Evolutionary conservation across 2,113 vertebrate genomes (phyloP).

Genomic region (Sminthopsis crassicaudata): DNA sequence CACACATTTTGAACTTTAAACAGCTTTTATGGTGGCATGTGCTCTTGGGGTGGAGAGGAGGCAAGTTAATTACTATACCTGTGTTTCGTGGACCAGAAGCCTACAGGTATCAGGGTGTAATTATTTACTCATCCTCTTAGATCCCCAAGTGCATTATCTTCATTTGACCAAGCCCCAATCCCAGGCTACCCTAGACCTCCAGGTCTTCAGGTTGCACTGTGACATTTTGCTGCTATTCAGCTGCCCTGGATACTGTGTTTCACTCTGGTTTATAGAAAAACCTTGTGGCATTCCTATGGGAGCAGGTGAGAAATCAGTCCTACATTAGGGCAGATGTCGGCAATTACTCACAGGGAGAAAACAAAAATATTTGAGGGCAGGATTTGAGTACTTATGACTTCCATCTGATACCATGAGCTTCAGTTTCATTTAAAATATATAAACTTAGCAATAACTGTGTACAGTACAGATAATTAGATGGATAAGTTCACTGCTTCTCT

Average conservation of each 20-base stretch:
- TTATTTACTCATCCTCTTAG: neutral
- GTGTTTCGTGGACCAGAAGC: neutral
- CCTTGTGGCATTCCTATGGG: neutral
- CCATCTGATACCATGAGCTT: neutral
- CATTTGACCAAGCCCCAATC: neutral
- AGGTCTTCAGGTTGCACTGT: neutral
- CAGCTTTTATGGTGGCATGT: neutral
- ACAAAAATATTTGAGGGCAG: neutral
- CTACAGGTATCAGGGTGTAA: neutral
- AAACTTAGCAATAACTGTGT: neutral
- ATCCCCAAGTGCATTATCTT: neutral
- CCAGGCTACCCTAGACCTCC: neutral
- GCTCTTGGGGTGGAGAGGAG: neutral
- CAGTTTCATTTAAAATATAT: conserved; percentile 33
- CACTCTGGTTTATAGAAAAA: neutral
- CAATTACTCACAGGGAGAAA: neutral
- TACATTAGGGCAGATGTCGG: neutral
- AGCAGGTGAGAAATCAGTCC: rapidly evolving
- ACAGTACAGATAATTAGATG: conserved; percentile 16
- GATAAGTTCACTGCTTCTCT: conserved; percentile 20
- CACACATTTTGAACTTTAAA: neutral
- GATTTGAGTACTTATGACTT: neutral
- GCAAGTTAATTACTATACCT: neutral
- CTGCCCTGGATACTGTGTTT: rapidly evolving
- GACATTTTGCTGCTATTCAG: neutral